Conservation (phyloP, 1,140 invertebrate genomes). For the Lordiphosa clarofinis region DNA sequence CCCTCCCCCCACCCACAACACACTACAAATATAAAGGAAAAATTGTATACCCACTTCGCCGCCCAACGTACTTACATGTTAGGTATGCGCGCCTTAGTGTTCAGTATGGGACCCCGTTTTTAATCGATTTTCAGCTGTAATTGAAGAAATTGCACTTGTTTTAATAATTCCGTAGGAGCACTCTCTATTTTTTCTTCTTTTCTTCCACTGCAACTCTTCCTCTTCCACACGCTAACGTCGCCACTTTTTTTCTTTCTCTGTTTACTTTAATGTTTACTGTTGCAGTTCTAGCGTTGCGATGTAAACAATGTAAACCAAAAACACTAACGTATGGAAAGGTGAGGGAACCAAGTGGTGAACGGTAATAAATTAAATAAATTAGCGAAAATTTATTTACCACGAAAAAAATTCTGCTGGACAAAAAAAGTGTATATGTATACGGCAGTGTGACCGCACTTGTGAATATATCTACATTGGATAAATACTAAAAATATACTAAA, state of each 20-base stretch:
- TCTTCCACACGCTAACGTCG: constrained; percentile 37
- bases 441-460: background rate
- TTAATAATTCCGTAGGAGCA: background rate
- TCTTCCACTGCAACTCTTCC: constrained; percentile 13
- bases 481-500: no score
- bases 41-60: no score
- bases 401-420: constrained; percentile 38
- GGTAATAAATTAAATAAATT: constrained; percentile 19
- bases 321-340: background rate
- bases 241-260: constrained; percentile 33
- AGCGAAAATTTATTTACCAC: constrained; percentile 45
- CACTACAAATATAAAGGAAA: no score
- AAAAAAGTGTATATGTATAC: constrained; percentile 37
- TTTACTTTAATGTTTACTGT: background rate
- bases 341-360: background rate
- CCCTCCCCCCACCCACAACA: no score
- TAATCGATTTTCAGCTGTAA: constrained; percentile 33
- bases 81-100: constrained; percentile 4
- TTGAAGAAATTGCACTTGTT: constrained; percentile 43
- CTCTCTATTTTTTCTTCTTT: constrained; percentile 4
- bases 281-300: no score
- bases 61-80: constrained; percentile 6
- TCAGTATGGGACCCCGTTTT: background rate
- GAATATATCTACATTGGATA: no score
- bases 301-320: background rate